phyloP scores from a whole-genome alignment of 1,140 invertebrate genomes.

The Pteromalus puparum region DNA sequence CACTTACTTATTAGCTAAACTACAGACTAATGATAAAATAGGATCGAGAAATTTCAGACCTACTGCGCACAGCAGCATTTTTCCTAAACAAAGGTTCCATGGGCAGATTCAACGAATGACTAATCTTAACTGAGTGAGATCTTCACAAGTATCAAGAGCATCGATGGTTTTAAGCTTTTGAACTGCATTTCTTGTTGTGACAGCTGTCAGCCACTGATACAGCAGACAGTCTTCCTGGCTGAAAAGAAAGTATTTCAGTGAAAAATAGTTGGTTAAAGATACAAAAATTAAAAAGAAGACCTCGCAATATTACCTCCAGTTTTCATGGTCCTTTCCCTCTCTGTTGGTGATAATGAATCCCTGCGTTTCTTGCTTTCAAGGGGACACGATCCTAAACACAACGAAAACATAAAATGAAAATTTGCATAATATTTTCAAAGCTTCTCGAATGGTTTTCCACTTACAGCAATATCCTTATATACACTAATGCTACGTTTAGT shows the following conservation, averaged over 20 bases:
- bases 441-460: slow-evolving; percentile 62
- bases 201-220: slow-evolving; percentile 91
- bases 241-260: slow-evolving; percentile 54
- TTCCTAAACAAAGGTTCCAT: no score
- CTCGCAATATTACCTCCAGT: slow-evolving; percentile 60
- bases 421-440: background rate
- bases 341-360: slow-evolving; percentile 78
- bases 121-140: no score
- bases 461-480: slow-evolving; percentile 95
- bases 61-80: no score
- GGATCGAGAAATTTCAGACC: no score
- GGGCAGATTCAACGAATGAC: no score
- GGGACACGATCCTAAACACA: slow-evolving; percentile 82
- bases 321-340: slow-evolving; percentile 70
- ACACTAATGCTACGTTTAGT: slow-evolving; percentile 94
- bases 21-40: no score
- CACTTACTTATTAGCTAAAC: no score
- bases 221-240: slow-evolving; percentile 93
- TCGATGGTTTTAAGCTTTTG: no score
- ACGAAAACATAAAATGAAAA: slow-evolving; percentile 1
- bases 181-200: no score
- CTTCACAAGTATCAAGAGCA: no score
- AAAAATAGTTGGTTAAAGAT: background rate
- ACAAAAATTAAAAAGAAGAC: background rate
- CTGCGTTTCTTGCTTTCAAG: slow-evolving; percentile 84